phyloP scores from a whole-genome alignment of 2,888 invertebrate species.

The Drepanosiphum platanoidis region DNA sequence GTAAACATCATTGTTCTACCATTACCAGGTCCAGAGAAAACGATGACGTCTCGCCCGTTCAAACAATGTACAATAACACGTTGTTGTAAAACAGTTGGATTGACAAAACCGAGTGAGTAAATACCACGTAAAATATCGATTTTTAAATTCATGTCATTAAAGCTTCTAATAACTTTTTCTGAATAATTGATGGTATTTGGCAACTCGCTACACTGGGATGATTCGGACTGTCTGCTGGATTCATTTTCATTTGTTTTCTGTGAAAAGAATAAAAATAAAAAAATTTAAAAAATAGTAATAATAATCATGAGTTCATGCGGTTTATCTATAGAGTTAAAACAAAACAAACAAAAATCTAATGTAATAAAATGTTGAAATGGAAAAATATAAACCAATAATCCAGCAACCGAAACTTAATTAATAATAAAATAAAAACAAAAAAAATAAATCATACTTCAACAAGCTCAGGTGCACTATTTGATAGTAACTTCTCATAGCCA shows the following conservation, averaged over 20 bases:
- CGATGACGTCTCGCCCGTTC: conserved; percentile 30
- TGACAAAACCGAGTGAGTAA: conserved; percentile 40
- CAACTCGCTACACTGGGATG: not conserved
- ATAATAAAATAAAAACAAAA: not conserved
- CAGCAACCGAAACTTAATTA: too few relatives aligned
- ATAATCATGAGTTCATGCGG: not conserved
- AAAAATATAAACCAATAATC: too few relatives aligned
- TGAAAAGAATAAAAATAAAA: not conserved
- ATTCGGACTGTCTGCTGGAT: not conserved
- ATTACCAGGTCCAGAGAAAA: conserved; percentile 32
- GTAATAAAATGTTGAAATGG: too few relatives aligned
- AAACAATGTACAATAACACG: conserved; percentile 22
- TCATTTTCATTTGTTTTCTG: not conserved
- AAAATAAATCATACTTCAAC: not conserved
- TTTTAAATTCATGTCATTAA: conserved; percentile 47
- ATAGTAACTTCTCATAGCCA: not conserved
- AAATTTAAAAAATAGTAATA: not conserved
- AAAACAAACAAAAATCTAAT: not conserved
- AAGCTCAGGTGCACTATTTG: not conserved
- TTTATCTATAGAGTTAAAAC: not conserved
- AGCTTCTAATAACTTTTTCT: not conserved
- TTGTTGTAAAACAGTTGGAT: conserved; percentile 39
- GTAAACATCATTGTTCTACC: conserved; percentile 38
- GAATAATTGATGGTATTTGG: not conserved
- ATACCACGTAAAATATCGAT: conserved; percentile 50